Evolutionary conservation across 1,140 invertebrate species (phyloP), one percentile per base, ranked within the genome.

Genomic region (Trichogramma pretiosum): DNA sequence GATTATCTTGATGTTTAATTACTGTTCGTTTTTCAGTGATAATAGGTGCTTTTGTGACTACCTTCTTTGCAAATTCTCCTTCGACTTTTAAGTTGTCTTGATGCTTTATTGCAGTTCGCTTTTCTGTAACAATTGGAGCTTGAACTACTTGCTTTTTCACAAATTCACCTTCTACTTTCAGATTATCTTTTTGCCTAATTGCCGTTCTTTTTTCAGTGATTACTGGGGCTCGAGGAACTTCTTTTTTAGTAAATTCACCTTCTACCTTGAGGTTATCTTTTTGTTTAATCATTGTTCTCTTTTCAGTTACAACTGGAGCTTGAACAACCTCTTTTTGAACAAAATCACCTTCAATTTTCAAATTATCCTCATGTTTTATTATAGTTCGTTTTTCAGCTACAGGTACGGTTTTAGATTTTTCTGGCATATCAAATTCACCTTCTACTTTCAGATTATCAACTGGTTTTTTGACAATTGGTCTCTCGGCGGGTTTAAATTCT

Each of bases 91-190:
- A 50, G 55, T 77, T 77, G 54, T 77, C 75, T 21, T 58, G 41
- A 21, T 70, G 73, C 51, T 66, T 69, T 3, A 72, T 69, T 14
- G 70, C 70, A 41, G 52, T 46, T 23, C 61, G 54, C 67, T 67
- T 63, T 47, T 66, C 73, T 17, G 47, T 68, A n/a, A n/a, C n/a
- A n/a, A n/a, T n/a, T 17, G 46, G 64, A 34, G 67, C 72, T 8
- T 72, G 70, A 14, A 74, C 18, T 37, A 71, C 43, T 28, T 21
- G 32, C 18, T 61, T 62, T 10, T 56, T 38, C 1, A 80, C 75
- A 58, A 84, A 83, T 16, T 81, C 77, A 11, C 83, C 82, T 70
- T 84, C 80, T 5, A 78, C 75, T 65, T 74, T 74, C 0, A 85
- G 61, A 56, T 76, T 74, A 50, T 76, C 74, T 48, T 64, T 53